Percentiles rank a stretch among this genome's conserved stretches.
Conservation (phyloP, 2,888 invertebrate species). For the Folsomia manolachei region DNA sequence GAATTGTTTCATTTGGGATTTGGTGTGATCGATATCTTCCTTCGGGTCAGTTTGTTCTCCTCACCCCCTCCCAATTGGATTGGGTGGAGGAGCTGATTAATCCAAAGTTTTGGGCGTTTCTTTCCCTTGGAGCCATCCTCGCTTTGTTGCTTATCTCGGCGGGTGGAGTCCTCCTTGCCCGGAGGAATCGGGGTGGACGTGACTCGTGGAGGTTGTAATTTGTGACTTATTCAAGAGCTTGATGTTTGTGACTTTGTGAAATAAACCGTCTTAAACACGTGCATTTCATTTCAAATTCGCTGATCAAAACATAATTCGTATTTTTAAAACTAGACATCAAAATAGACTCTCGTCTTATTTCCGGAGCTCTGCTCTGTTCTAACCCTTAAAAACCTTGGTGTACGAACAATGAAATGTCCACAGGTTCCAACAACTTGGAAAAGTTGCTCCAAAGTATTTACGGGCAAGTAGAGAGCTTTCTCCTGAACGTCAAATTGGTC, state of each 20-base stretch:
- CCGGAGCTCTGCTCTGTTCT: slow-evolving; percentile 12
- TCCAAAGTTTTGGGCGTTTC: slow-evolving; percentile 9
- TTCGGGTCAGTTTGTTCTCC: background rate
- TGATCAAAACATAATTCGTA: background rate
- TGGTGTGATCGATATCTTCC: slow-evolving; percentile 17
- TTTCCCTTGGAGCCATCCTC: background rate
- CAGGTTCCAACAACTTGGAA: slow-evolving; percentile 36
- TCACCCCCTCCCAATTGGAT: background rate
- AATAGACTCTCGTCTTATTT: slow-evolving; percentile 8
- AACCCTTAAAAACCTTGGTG: slow-evolving; percentile 27
- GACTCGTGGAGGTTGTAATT: background rate
- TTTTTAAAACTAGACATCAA: slow-evolving; percentile 25
- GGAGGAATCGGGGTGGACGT: background rate
- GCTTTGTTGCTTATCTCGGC: background rate
- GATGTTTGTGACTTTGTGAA: too few relatives aligned
- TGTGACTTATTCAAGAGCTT: too few relatives aligned
- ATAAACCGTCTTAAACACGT: too few relatives aligned
- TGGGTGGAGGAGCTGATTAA: background rate
- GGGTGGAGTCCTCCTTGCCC: background rate
- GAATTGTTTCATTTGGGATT: slow-evolving; percentile 11
- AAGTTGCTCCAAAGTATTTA: slow-evolving; percentile 24
- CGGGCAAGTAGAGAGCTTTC: slow-evolving; percentile 18
- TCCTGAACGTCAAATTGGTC: background rate
- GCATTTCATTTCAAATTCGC: too few relatives aligned
- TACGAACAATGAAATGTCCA: slow-evolving; percentile 16